A percentile compares a stretch with the other conserved stretches of the same genome.
phyloP scores from a whole-genome alignment of 2,113 vertebrate genomes.

The Dinomys branickii region DNA sequence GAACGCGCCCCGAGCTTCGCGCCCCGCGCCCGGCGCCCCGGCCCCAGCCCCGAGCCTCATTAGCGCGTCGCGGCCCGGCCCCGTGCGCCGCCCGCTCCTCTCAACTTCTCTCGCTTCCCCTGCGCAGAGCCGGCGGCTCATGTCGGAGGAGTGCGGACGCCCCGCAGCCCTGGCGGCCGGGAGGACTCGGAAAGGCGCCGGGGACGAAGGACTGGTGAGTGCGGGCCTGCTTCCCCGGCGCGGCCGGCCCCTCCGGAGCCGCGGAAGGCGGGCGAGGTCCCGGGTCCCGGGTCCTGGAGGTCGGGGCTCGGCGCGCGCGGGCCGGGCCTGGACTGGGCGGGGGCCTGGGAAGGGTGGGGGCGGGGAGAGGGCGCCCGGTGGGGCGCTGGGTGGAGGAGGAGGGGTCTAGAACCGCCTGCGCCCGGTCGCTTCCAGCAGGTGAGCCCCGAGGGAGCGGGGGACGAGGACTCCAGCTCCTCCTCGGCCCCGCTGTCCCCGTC shows the following conservation, averaged over 20 bases:
- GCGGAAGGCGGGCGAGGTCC: too few species aligned
- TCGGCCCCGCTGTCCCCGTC: constrained; percentile 89
- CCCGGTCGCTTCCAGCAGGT: constrained; percentile 83
- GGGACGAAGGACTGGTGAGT: constrained; percentile 84
- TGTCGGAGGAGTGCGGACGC: constrained; percentile 89
- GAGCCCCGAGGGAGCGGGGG: constrained; percentile 87
- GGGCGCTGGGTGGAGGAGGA: background rate
- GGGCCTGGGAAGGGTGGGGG: background rate
- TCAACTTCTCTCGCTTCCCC: background rate
- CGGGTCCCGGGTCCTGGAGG: background rate
- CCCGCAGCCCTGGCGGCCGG: constrained; percentile 80
- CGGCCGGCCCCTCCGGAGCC: too few species aligned
- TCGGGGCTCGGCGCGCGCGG: background rate
- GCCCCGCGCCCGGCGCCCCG: background rate
- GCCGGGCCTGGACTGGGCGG: background rate
- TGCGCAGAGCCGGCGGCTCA: constrained; percentile 81
- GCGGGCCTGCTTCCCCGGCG: too few species aligned
- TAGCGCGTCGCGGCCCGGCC: too few species aligned
- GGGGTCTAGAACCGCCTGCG: background rate
- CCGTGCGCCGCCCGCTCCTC: too few species aligned
- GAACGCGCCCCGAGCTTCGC: too few species aligned
- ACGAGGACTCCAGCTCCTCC: constrained; percentile 91
- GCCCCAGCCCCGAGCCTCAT: too few species aligned
- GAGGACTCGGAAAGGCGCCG: constrained; percentile 79
- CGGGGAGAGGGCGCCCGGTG: background rate